These are phyloP conservation scores for Antheraea pernyi DNA, from an alignment of 1,140 invertebrate species.

Conservation along the genomic window DNA sequence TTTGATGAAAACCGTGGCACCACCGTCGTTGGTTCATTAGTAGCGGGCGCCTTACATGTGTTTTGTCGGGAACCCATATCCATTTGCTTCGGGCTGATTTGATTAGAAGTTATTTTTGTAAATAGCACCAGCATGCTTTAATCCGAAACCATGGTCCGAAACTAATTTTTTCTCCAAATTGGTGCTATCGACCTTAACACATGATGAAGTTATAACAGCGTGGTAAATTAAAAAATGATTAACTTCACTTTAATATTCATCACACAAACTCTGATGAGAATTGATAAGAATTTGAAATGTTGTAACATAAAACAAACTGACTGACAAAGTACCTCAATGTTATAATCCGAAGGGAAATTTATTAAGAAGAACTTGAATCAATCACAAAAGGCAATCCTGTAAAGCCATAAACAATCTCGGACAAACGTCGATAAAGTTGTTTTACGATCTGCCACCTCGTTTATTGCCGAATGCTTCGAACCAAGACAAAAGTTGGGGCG, in stretches of 20 bases:
- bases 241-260: slow-evolving; percentile 52
- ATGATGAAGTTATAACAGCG: slow-evolving; percentile 31
- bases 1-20: slow-evolving; percentile 15
- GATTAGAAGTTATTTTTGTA: slow-evolving; percentile 51
- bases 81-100: slow-evolving; percentile 58
- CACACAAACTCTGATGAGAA: slow-evolving; percentile 2
- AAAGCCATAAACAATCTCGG: slow-evolving; percentile 62
- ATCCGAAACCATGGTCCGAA: slow-evolving; percentile 13
- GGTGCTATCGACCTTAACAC: slow-evolving; percentile 10
- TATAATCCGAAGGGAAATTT: slow-evolving; percentile 48
- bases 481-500: slow-evolving; percentile 53
- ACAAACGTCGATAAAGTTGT: slow-evolving; percentile 59
- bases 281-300: slow-evolving; percentile 42
- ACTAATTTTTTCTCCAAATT: slow-evolving; percentile 10
- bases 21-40: slow-evolving; percentile 35
- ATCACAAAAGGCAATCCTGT: slow-evolving; percentile 64
- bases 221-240: slow-evolving; percentile 25
- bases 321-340: slow-evolving; percentile 39
- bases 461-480: slow-evolving; percentile 50
- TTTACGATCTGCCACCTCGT: slow-evolving; percentile 73
- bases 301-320: slow-evolving; percentile 47
- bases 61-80: slow-evolving; percentile 62
- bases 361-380: slow-evolving; percentile 61
- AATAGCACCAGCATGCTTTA: slow-evolving; percentile 29
- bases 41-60: slow-evolving; percentile 62